Percentiles rank a stretch among this genome's conserved stretches.
Conservation (phyloP, 2,797 vertebrate genomes). For the Sebastes baramenuke region DNA sequence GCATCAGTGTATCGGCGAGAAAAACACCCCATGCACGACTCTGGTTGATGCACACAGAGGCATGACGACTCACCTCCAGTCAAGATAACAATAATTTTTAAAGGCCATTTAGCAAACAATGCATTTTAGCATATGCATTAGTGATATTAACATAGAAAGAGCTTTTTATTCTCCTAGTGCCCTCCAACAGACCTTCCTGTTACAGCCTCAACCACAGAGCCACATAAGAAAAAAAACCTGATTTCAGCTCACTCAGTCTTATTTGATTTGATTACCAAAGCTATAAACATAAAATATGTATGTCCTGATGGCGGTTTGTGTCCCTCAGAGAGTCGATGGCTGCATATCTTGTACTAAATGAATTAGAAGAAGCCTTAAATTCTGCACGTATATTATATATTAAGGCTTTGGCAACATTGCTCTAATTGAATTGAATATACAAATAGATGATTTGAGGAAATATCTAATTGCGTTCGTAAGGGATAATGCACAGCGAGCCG, state of each 20-base stretch:
- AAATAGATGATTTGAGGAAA: too few species aligned
- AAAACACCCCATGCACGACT: constrained; percentile 38
- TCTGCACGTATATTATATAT: neutral
- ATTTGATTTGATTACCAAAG: constrained; percentile 9
- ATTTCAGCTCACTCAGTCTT: constrained; percentile 1
- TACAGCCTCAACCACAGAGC: neutral
- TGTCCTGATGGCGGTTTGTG: neutral
- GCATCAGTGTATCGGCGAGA: constrained; percentile 40
- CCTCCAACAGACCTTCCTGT: neutral
- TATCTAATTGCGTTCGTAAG: too few species aligned
- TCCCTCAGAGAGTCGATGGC: neutral
- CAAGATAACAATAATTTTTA: neutral
- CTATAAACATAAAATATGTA: neutral
- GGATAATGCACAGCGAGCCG: too few species aligned
- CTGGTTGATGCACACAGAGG: constrained; percentile 27
- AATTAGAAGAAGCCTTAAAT: neutral
- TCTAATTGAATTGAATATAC: neutral
- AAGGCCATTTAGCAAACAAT: neutral
- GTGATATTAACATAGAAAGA: neutral
- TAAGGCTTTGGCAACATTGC: neutral
- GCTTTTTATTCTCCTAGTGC: neutral
- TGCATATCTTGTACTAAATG: neutral
- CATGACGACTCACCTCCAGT: neutral
- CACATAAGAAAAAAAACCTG: neutral
- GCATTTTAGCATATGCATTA: neutral